These are phyloP conservation scores for Drosophila jambulina DNA, from an alignment of 1,140 invertebrate genomes.

Conservation along the genomic window DNA sequence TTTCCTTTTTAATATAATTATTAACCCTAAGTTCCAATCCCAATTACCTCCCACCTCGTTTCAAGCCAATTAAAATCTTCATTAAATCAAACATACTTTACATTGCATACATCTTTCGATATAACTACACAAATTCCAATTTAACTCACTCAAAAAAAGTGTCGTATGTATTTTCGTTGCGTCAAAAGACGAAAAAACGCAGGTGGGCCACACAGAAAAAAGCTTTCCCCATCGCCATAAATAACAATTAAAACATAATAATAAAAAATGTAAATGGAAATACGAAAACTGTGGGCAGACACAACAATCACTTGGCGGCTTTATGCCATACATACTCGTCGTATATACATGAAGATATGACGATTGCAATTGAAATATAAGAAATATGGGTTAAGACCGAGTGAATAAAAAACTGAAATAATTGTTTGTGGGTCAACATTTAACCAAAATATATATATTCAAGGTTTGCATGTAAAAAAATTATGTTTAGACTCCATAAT, in stretches of 20 bases:
- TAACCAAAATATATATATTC: conserved; percentile 19
- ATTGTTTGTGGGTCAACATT: conserved; percentile 20
- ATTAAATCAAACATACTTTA: conserved; percentile 5
- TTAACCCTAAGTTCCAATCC: neutral
- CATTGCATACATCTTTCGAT: conserved; percentile 11
- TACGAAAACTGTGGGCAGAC: conserved; percentile 38
- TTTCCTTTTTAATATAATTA: neutral
- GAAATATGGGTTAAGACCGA: conserved; percentile 32
- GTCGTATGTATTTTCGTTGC: conserved; percentile 29
- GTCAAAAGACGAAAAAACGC: conserved; percentile 21
- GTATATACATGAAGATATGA: conserved; percentile 8
- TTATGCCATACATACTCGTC: conserved; percentile 22
- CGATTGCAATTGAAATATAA: conserved; percentile 33
- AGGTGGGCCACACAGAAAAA: conserved; percentile 36
- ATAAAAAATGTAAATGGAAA: conserved; percentile 47
- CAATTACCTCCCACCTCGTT: neutral
- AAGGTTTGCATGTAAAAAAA: conserved; percentile 20
- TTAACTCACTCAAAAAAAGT: conserved; percentile 27
- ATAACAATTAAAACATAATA: conserved; percentile 54
- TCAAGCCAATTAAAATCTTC: neutral
- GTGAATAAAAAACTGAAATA: conserved; percentile 6
- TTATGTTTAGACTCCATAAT: conserved; percentile 1
- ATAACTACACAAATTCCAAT: conserved; percentile 27
- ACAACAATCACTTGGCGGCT: conserved; percentile 34
- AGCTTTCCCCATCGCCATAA: conserved; percentile 52